These are phyloP conservation scores for Aptenodytes patagonicus DNA, from an alignment of 2,113 vertebrate species.

Conservation along the genomic window DNA sequence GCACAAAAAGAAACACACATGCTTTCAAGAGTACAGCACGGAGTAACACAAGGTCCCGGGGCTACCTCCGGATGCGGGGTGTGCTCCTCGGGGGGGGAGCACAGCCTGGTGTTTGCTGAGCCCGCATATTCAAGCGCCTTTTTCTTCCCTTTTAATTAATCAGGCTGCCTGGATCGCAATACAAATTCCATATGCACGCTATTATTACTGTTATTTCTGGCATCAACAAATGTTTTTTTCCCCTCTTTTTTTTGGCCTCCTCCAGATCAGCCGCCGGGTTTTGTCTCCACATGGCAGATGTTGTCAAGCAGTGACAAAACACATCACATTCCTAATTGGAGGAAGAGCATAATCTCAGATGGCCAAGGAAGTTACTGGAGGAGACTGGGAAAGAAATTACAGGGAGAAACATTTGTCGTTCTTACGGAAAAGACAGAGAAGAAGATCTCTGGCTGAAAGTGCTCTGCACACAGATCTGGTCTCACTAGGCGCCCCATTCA, in stretches of 20 bases:
- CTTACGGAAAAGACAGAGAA: neutral
- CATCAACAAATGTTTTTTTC: constrained; percentile 29
- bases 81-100: neutral
- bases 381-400: constrained; percentile 44
- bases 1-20: constrained; percentile 74
- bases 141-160: constrained; percentile 59
- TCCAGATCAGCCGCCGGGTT: constrained; percentile 61
- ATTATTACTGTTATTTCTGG: constrained; percentile 62
- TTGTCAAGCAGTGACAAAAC: constrained; percentile 68
- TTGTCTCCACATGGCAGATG: constrained; percentile 71
- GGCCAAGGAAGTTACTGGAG: constrained; percentile 38
- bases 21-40: constrained; percentile 54
- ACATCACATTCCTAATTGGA: constrained; percentile 50
- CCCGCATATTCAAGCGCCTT: constrained; percentile 9
- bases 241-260: constrained; percentile 23
- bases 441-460: neutral
- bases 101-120: constrained; percentile 17
- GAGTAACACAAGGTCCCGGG: neutral
- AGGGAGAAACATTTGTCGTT: neutral
- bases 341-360: constrained; percentile 53
- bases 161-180: constrained; percentile 55
- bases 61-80: neutral
- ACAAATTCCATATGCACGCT: constrained; percentile 51
- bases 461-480: neutral
- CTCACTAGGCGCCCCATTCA: neutral